Base-by-base conservation (phyloP, 2,113 vertebrate genomes). In the Pagrus major region DNA sequence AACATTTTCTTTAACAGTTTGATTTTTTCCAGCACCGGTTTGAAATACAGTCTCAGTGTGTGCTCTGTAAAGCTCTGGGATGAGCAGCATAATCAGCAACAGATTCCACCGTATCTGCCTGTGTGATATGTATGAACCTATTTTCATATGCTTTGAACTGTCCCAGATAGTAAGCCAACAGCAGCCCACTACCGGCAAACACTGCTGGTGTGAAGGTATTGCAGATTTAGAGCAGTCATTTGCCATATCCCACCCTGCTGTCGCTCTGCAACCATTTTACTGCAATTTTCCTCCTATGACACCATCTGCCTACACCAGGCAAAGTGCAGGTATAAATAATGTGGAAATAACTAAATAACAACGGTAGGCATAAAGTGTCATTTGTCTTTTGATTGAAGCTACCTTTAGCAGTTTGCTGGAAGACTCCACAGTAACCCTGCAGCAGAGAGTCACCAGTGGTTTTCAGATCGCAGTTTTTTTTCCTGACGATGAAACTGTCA, bases 111-210 rank as follows among this genome's bases (percentile, higher is more conserved):
- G 14, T 55, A 84, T 76, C 76, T 75, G 81, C 56, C 84, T 49
- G 74, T 77, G 84, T 86, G 87, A 90, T 86, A 86, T 76, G 78
- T 65, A 86, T 87, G 70, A 91, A 86, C 60, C 74, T 78, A 85
- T 93, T 90, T 93, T 72, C 83, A 78, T 78, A 77, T 27, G 68
- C 85, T 89, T 89, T 89, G 84, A 90, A 88, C 71, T 73, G 80
- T 71, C 74, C 85, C 78, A 85, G 81, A 85, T 85, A 78, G 84
- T 16, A 31, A 87, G 58, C 83, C 82, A 80, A 29, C 78, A 59
- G 60, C 71, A 1, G 54, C 73, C 76, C 73, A 37, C 70, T 55
- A 42, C 41, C 35, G 21, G 59, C 81, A 76, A 84, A 68, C 71
- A 54, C 79, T 23, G 77, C 21, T 33, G 39, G 16, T 47, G 4